Percentiles rank a stretch among this genome's conserved stretches.
These are phyloP conservation scores for Gorsachius magnificus DNA, from an alignment of 2,797 vertebrate genomes.

Conservation along the genomic window DNA sequence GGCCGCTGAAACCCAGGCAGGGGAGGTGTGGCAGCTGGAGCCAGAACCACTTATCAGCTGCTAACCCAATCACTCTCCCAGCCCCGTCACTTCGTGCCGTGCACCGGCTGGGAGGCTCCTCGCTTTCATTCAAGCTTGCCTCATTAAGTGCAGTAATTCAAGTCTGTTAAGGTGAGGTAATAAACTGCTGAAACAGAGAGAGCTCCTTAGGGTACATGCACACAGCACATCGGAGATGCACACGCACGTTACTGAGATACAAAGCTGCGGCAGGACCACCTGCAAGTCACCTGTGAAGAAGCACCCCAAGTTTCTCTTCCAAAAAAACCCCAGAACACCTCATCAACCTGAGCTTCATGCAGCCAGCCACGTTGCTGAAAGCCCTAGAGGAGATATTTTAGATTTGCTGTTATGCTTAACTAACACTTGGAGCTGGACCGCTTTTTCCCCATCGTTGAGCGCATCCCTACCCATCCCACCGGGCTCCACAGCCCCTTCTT, in stretches of 20 bases:
- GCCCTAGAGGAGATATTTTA: not conserved
- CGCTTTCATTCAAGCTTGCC: not conserved
- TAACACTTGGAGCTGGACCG: not conserved
- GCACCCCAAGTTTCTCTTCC: not conserved
- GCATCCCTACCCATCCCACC: not conserved
- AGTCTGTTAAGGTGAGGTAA: slow-evolving; percentile 34
- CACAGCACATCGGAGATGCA: not conserved
- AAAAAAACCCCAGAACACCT: not conserved
- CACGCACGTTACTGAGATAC: not conserved
- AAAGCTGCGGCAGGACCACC: not conserved
- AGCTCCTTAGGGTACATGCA: not conserved
- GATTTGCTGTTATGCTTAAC: not conserved
- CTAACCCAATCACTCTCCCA: slow-evolving; percentile 28
- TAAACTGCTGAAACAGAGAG: slow-evolving; percentile 28
- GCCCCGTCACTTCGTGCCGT: not conserved
- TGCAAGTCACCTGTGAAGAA: not conserved
- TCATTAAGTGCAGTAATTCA: slow-evolving; percentile 38
- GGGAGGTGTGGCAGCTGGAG: not conserved
- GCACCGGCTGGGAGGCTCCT: not conserved
- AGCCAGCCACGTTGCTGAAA: not conserved
- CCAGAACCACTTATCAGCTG: not conserved
- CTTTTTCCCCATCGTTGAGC: not conserved
- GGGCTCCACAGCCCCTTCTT: not conserved
- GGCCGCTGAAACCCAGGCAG: not conserved
- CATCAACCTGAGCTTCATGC: not conserved